Evolutionary conservation across 2,888 invertebrate genomes (phyloP).

Genomic region (Epicampocera succincta): DNA sequence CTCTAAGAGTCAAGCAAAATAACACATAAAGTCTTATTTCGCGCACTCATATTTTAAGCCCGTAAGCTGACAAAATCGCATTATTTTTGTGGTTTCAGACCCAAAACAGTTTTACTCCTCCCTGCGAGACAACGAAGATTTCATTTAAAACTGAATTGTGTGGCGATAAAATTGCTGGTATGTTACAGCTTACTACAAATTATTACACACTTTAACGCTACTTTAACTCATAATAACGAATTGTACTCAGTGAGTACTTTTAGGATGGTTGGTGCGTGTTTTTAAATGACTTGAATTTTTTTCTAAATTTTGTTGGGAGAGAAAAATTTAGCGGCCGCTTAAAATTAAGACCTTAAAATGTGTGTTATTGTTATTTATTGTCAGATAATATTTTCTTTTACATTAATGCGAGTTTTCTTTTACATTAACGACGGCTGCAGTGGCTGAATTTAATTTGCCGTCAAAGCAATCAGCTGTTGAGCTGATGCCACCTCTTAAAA

Average conservation of each 20-base stretch:
- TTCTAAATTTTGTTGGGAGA: too few relatives aligned
- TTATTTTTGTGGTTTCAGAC: not conserved
- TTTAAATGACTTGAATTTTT: too few relatives aligned
- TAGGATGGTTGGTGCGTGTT: too few relatives aligned
- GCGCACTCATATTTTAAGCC: not conserved
- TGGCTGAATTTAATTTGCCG: too few relatives aligned
- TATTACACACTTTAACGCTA: not conserved
- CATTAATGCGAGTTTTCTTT: too few relatives aligned
- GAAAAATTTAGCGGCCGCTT: too few relatives aligned
- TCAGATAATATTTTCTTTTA: too few relatives aligned
- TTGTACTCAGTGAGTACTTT: not conserved
- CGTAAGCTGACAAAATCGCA: conserved; percentile 4
- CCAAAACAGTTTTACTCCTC: not conserved
- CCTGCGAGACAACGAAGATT: not conserved
- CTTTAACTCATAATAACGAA: not conserved
- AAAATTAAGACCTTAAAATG: too few relatives aligned
- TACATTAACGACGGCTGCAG: too few relatives aligned
- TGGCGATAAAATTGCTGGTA: not conserved
- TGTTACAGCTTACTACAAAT: not conserved
- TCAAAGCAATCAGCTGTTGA: too few relatives aligned
- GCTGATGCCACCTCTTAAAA: too few relatives aligned
- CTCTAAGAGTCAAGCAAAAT: not conserved
- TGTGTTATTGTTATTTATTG: too few relatives aligned
- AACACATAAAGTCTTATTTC: not conserved
- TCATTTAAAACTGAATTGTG: conserved; percentile 11